Base-by-base conservation (phyloP, 2,888 invertebrate genomes). In the Ligdia adustata region DNA sequence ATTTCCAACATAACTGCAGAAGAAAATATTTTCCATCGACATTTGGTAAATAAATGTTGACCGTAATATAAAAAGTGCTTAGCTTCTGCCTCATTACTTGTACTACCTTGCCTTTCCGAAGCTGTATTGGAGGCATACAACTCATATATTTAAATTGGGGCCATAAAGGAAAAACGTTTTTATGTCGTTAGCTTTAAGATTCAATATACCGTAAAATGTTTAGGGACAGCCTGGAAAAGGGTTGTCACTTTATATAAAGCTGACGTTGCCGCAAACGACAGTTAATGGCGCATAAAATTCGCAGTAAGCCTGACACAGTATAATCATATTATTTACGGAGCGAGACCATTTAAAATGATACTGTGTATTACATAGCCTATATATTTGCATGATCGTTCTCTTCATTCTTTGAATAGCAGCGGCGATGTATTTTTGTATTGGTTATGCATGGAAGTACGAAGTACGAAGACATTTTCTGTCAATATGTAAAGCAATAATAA, bases 261-360 rank as follows among this genome's bases (percentile, higher is more conserved):
- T 79, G 79, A 83, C 77, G 75, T 74, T 63, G 72, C 77, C 81
- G 73, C 79, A 79, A 82, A 80, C 78, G 79, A 77, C 78, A 80
- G 78, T 78, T 82, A 83, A 85, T 85, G 83, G 80, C 72, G 81
- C 80, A 82, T 85, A 79, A 82, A 85, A 84, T 85, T 82, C 76
- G 60, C 70, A 75, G 75, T 73, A 77, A 78, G 71, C 71, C 73
- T 68, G 69, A 75, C 69, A 67, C 66, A 74, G 75, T 76, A 72
- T 74, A 72, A 75, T 79, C 69, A 79, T 76, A 70, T 78, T 76
- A 70, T 77, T 77, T 72, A 70, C 65, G 66, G 59, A 58, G 59
- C 65, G 66, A 66, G 72, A 72, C 49, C 52, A 53, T 66, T 71
- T 66, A 57, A 62, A 57, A 39, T 62, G 60, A 59, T 62, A 59